These are phyloP conservation scores for Bostrychus sinensis DNA, from an alignment of 2,113 vertebrate species.

Conservation along the genomic window DNA sequence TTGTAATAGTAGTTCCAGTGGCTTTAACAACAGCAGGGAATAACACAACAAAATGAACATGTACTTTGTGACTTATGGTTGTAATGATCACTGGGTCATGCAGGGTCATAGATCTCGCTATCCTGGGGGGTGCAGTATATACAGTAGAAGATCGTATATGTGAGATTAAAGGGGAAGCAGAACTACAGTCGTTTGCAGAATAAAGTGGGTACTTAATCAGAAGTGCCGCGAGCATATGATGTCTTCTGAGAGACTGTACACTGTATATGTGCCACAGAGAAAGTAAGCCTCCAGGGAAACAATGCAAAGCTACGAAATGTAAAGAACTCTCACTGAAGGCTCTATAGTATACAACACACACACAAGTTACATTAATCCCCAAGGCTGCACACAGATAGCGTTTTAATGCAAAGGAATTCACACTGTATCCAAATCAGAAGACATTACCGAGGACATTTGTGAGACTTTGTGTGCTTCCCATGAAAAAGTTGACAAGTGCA, in stretches of 20 bases:
- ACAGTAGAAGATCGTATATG: slow-evolving; percentile 28
- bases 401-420: no score
- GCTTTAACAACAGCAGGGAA: slow-evolving; percentile 18
- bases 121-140: slow-evolving; percentile 9
- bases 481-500: no score
- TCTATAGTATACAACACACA: no score
- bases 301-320: neutral
- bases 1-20: neutral
- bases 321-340: neutral
- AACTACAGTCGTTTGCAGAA: slow-evolving; percentile 22
- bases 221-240: slow-evolving; percentile 24
- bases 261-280: slow-evolving; percentile 6
- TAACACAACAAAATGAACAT: slow-evolving; percentile 20
- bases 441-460: no score
- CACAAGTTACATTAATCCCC: no score
- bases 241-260: slow-evolving; percentile 19
- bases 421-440: no score
- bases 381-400: no score
- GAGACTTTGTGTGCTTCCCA: no score
- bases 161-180: slow-evolving; percentile 37
- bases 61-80: slow-evolving; percentile 36
- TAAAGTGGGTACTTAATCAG: slow-evolving; percentile 62
- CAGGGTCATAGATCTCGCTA: slow-evolving; percentile 32
- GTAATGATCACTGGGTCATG: slow-evolving; percentile 45
- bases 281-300: slow-evolving; percentile 5